A percentile compares a stretch with the other conserved stretches of the same genome.
phyloP scores from a whole-genome alignment of 1,140 invertebrate species.

The Brachionus manjavacas region DNA sequence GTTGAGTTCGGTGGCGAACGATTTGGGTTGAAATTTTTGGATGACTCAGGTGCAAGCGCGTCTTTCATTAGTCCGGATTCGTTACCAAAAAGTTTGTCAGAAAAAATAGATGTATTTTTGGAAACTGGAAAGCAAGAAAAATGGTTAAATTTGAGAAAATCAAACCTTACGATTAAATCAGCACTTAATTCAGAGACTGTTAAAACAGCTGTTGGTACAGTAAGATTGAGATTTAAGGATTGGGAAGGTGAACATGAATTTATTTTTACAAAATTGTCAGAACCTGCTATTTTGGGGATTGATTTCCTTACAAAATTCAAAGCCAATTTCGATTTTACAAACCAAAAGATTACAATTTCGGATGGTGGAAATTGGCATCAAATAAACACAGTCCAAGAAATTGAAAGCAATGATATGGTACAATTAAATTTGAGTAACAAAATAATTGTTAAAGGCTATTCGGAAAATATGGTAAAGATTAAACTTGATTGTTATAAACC shows the following conservation, averaged over 20 bases:
- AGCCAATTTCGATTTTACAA: conserved; percentile 1
- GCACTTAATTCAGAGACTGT: not conserved
- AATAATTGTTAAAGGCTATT: not conserved
- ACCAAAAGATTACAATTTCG: not conserved
- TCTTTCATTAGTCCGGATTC: not conserved
- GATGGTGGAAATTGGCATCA: not conserved
- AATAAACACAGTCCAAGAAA: not conserved
- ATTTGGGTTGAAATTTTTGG: not conserved
- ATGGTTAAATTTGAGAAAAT: not conserved
- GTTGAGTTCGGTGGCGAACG: not conserved
- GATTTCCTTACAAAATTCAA: not conserved
- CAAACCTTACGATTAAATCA: conserved; percentile 8
- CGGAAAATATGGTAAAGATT: not conserved
- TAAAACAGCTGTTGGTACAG: not conserved
- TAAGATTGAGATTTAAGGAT: not conserved
- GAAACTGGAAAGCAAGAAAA: not conserved
- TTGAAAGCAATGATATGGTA: not conserved
- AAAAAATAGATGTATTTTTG: not conserved
- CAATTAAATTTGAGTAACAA: not conserved
- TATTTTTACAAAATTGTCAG: not conserved
- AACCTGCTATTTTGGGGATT: conserved; percentile 3
- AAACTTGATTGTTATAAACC: not conserved
- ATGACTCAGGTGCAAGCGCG: not conserved
- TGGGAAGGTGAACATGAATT: conserved; percentile 17
- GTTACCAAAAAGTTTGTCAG: not conserved